Conservation (phyloP, 2,797 vertebrate species). For the Fratercula arctica region DNA sequence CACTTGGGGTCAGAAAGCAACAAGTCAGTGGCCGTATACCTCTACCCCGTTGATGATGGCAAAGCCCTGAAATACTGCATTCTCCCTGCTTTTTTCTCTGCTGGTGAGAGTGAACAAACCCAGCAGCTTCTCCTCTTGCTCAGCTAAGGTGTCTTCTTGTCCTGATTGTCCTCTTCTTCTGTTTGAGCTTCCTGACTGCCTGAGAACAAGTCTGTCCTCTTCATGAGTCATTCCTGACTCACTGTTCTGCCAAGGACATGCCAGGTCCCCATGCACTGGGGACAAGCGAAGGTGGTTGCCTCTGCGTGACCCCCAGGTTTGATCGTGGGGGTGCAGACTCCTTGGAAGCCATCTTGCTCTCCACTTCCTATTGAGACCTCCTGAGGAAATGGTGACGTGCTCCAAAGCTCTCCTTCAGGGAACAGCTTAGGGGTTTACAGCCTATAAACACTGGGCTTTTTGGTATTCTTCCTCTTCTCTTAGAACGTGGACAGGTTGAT, state of each 20-base stretch:
- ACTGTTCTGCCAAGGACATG: fast-evolving
- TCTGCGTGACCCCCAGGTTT: not conserved
- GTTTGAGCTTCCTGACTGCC: not conserved
- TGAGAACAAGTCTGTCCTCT: not conserved
- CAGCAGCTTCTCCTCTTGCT: not conserved
- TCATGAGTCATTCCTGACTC: not conserved
- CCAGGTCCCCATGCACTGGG: not conserved
- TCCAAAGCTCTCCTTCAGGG: not conserved
- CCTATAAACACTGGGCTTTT: not conserved
- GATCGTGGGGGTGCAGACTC: fast-evolving
- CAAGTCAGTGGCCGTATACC: not conserved
- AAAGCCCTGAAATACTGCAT: not conserved
- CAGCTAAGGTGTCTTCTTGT: not conserved
- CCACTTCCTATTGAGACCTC: not conserved
- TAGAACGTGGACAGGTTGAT: not conserved
- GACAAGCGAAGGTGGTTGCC: not conserved
- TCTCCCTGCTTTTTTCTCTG: not conserved
- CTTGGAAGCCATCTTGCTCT: not conserved
- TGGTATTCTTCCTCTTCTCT: not conserved
- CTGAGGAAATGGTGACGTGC: fast-evolving
- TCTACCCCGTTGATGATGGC: fast-evolving
- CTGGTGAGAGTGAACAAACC: not conserved
- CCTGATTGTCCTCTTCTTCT: not conserved
- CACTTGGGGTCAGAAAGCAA: not conserved
- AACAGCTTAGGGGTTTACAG: not conserved